Conservation (phyloP, 2,797 vertebrate species). For the Myotis vivesi region DNA sequence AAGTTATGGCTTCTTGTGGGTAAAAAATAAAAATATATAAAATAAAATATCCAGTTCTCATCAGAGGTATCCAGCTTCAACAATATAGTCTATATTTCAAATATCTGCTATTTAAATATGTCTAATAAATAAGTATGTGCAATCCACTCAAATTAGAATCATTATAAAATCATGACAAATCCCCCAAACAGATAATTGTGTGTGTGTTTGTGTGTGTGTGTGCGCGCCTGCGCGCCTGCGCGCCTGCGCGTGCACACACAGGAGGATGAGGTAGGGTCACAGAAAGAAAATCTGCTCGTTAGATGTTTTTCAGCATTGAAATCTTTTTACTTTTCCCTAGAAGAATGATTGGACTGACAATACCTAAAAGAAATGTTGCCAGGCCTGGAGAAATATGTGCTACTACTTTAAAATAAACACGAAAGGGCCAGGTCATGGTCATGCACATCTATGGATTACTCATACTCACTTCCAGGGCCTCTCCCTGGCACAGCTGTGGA, state of each 20-base stretch:
- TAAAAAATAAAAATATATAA: not conserved
- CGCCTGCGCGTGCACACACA: not conserved
- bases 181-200: too few species aligned
- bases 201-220: not conserved
- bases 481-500: slow-evolving; percentile 38
- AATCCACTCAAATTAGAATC: not conserved
- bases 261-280: not conserved
- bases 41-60: not conserved
- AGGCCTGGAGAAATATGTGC: not conserved
- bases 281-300: not conserved
- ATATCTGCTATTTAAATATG: slow-evolving; percentile 5
- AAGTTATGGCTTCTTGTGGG: not conserved
- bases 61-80: not conserved
- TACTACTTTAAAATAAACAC: not conserved
- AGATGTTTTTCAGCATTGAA: not conserved
- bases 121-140: not conserved
- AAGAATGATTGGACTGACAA: not conserved
- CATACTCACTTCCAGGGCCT: not conserved
- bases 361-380: not conserved
- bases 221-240: rapidly evolving
- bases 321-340: not conserved
- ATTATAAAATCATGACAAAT: slow-evolving; percentile 36
- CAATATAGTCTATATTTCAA: not conserved
- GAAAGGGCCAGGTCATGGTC: not conserved
- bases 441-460: not conserved